These are phyloP conservation scores for Scolopax mira DNA, from an alignment of 2,113 vertebrate genomes.

Conservation along the genomic window DNA sequence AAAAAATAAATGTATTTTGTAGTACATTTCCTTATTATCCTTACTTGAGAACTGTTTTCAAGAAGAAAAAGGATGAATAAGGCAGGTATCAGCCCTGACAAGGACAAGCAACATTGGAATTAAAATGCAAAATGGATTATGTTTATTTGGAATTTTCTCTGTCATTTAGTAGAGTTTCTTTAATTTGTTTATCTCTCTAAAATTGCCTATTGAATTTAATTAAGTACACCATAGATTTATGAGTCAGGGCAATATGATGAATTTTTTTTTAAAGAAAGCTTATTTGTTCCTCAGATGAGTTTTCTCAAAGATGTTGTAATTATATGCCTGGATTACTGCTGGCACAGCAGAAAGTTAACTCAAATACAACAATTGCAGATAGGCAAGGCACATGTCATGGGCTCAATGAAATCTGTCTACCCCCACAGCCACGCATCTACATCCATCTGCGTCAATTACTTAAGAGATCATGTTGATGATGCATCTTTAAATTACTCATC, in stretches of 20 bases:
- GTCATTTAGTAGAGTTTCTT: conserved; percentile 30
- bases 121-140: conserved; percentile 46
- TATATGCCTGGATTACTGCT: conserved; percentile 40
- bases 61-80: background rate
- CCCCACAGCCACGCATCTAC: background rate
- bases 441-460: background rate
- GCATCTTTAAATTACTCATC: background rate
- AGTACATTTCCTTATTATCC: background rate
- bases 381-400: background rate
- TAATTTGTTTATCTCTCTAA: conserved; percentile 60
- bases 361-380: background rate
- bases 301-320: conserved; percentile 40
- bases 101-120: background rate
- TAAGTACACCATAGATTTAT: conserved; percentile 54
- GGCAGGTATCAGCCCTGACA: background rate
- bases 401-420: background rate
- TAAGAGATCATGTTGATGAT: background rate
- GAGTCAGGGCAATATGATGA: conserved; percentile 26
- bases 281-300: conserved; percentile 41
- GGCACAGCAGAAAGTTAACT: conserved; percentile 34
- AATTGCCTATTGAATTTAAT: conserved; percentile 61
- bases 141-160: conserved; percentile 47
- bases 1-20: background rate
- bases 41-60: background rate
- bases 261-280: conserved; percentile 1